phyloP scores from a whole-genome alignment of 1,140 invertebrate species.

The Drosophila pallidifrons region DNA sequence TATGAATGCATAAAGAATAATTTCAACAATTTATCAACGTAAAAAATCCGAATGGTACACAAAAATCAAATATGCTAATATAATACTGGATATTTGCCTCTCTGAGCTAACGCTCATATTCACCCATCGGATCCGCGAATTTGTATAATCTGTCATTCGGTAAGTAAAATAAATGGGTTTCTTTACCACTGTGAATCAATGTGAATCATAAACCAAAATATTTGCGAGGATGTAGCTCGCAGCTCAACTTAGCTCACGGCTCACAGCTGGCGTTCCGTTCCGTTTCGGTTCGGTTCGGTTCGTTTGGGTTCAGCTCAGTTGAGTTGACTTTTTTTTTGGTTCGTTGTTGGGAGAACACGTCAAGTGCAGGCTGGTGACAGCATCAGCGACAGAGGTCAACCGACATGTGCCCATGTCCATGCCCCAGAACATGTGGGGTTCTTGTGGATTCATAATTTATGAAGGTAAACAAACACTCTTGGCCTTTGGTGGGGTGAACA shows the following conservation, averaged over 20 bases:
- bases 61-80: no score
- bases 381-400: constrained; percentile 55
- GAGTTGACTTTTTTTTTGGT: constrained; percentile 23
- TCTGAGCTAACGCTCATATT: no score
- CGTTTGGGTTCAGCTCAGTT: constrained; percentile 13
- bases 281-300: constrained; percentile 29
- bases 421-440: constrained; percentile 39
- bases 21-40: no score
- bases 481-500: constrained; percentile 29
- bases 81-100: no score
- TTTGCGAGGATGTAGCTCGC: constrained; percentile 6
- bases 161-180: background rate
- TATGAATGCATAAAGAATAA: no score
- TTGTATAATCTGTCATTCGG: no score
- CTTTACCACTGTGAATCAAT: constrained; percentile 22
- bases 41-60: no score
- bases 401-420: constrained; percentile 48
- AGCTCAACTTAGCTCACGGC: constrained; percentile 8
- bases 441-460: constrained; percentile 80
- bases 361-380: constrained; percentile 46
- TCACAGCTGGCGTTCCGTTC: constrained; percentile 26
- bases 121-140: no score
- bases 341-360: constrained; percentile 31
- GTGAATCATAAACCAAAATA: constrained; percentile 32
- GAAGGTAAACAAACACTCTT: constrained; percentile 80